Conservation (phyloP, 2,888 invertebrate genomes). For the Dryadula phaetusa region DNA sequence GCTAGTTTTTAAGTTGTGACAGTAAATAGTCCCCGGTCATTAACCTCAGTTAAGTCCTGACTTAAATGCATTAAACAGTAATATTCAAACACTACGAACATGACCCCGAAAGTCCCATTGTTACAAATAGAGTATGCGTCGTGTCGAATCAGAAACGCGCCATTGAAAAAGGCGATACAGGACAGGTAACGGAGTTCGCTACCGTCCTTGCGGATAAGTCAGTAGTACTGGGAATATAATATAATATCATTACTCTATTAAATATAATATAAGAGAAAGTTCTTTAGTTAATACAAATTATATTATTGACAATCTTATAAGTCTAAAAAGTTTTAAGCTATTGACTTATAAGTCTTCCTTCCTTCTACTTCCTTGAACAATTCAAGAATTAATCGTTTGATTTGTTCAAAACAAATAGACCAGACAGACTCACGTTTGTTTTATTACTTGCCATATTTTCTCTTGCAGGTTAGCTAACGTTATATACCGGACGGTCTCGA, state of each 20-base stretch:
- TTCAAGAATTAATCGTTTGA: not conserved
- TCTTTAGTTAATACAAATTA: not conserved
- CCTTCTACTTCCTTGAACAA: not conserved
- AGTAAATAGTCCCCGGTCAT: constrained; percentile 55
- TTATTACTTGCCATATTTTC: too few species aligned
- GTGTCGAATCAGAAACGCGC: constrained; percentile 78
- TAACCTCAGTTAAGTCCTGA: constrained; percentile 68
- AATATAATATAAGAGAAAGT: constrained; percentile 8
- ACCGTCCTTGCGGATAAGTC: constrained; percentile 54
- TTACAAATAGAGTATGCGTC: constrained; percentile 67
- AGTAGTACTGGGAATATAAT: constrained; percentile 58
- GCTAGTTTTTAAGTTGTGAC: not conserved
- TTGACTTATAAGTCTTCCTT: too few species aligned
- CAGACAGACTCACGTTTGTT: too few species aligned
- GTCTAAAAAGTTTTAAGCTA: too few species aligned
- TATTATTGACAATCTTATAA: not conserved
- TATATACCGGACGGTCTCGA: too few species aligned
- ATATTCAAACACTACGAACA: constrained; percentile 65
- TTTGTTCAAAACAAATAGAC: too few species aligned
- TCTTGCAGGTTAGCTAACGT: too few species aligned
- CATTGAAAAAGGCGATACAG: constrained; percentile 78
- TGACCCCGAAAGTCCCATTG: constrained; percentile 76
- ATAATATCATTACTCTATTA: constrained; percentile 24
- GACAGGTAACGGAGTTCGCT: constrained; percentile 70
- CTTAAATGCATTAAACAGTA: constrained; percentile 72